A percentile compares a stretch with the other conserved stretches of the same genome.
Conservation (phyloP, 2,113 vertebrate species). For the Epinephelus moara region DNA sequence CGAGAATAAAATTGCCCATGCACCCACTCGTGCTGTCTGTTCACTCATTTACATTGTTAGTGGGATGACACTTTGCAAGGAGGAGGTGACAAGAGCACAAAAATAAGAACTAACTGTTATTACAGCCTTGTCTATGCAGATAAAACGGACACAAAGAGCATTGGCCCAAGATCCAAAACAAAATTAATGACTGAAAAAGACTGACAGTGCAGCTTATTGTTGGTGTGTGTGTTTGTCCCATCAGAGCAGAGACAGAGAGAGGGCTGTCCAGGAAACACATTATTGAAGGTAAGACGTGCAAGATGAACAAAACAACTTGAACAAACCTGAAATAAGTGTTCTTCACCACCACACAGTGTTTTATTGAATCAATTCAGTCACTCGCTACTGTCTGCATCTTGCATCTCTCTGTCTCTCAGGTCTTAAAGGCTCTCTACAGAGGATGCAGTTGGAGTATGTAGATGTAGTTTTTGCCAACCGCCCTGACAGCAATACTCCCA, state of each 20-base stretch:
- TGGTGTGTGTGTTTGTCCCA: conserved; percentile 42
- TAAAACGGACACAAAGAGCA: background rate
- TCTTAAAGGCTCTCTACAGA: conserved; percentile 94
- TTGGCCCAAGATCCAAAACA: background rate
- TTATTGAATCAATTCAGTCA: background rate
- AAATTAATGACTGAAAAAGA: background rate
- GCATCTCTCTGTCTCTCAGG: conserved; percentile 80
- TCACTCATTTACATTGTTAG: background rate
- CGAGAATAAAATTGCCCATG: background rate
- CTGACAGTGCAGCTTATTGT: background rate
- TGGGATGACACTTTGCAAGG: background rate
- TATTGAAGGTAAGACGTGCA: conserved; percentile 72
- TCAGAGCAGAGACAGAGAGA: conserved; percentile 82
- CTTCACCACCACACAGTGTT: background rate
- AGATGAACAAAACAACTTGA: background rate
- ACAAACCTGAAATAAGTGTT: background rate
- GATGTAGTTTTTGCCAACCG: conserved; percentile 98
- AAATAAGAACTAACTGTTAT: background rate
- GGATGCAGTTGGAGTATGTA: conserved; percentile 97
- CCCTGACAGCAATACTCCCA: conserved; percentile 96
- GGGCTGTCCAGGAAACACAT: conserved; percentile 82
- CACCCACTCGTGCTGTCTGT: background rate
- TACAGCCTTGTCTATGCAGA: background rate
- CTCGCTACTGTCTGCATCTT: background rate
- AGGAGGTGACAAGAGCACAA: background rate